Evolutionary conservation across 2,888 invertebrate genomes (phyloP).

Genomic region (Diaprepes abbreviatus): DNA sequence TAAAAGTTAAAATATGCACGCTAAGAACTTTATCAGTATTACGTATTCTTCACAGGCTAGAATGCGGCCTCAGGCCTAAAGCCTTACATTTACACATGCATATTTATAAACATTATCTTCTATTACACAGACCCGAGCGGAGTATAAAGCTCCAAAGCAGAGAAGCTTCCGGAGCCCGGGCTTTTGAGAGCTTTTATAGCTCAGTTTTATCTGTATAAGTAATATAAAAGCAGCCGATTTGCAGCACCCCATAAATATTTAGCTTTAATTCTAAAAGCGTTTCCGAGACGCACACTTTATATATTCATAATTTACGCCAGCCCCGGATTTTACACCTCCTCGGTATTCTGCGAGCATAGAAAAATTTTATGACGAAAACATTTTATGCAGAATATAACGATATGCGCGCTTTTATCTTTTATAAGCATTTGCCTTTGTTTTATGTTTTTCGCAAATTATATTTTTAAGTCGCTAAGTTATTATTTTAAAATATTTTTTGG

Average conservation of each 20-base stretch:
- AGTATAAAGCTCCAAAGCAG: constrained; percentile 62
- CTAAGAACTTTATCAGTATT: constrained; percentile 44
- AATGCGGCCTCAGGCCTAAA: constrained; percentile 59
- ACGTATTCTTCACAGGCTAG: constrained; percentile 58
- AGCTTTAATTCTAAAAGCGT: constrained; percentile 69
- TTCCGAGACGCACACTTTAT: constrained; percentile 67
- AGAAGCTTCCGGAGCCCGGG: constrained; percentile 62
- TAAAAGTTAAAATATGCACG: background rate
- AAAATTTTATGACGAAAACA: constrained; percentile 43
- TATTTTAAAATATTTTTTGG: no score
- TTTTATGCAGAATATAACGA: constrained; percentile 41
- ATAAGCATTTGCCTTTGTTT: constrained; percentile 37
- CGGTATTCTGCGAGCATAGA: constrained; percentile 43
- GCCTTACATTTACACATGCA: constrained; percentile 68
- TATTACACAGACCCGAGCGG: constrained; percentile 65
- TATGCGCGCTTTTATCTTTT: constrained; percentile 40
- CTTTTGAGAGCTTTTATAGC: constrained; percentile 67
- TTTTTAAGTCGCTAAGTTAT: no score
- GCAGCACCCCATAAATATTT: constrained; percentile 69
- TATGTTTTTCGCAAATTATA: constrained; percentile 29
- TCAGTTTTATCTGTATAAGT: constrained; percentile 68
- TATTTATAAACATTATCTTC: constrained; percentile 70
- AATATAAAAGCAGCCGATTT: constrained; percentile 69
- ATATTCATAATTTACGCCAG: constrained; percentile 64
- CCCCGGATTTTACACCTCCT: constrained; percentile 45